phyloP scores from a whole-genome alignment of 2,113 vertebrate genomes.

The Spermophilus dauricus region DNA sequence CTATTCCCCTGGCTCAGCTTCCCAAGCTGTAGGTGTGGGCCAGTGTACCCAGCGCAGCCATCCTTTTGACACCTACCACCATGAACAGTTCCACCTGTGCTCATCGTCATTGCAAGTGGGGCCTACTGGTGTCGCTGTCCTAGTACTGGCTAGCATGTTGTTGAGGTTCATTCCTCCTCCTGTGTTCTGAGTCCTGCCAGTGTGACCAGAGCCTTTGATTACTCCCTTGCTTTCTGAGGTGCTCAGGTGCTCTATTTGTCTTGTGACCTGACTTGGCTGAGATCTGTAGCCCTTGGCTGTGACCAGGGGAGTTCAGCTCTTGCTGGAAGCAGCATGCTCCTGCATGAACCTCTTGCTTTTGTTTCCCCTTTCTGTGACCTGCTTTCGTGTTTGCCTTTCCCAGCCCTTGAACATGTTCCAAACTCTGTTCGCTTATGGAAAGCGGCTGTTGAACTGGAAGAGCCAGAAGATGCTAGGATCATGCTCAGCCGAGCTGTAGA shows the following conservation, averaged over 20 bases:
- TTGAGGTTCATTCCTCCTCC: too few relatives aligned
- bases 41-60: neutral
- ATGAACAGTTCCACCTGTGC: neutral
- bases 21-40: too few relatives aligned
- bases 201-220: neutral
- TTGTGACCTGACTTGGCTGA: neutral
- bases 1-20: too few relatives aligned
- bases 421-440: conserved; percentile 99
- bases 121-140: too few relatives aligned
- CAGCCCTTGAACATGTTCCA: conserved; percentile 98
- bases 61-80: neutral
- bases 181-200: neutral
- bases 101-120: neutral
- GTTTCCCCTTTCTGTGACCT: neutral
- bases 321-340: neutral
- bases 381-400: neutral
- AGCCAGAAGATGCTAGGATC: conserved; percentile 98
- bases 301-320: neutral
- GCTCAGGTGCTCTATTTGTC: neutral
- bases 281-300: neutral
- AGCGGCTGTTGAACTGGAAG: conserved; percentile 97
- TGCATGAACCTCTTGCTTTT: neutral
- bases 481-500: conserved; percentile 99
- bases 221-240: neutral
- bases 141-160: neutral